These are phyloP conservation scores for Hemicentrotus pulcherrimus DNA, from an alignment of 35 echinoderm and acorn worm genomes.

Conservation along the genomic window DNA sequence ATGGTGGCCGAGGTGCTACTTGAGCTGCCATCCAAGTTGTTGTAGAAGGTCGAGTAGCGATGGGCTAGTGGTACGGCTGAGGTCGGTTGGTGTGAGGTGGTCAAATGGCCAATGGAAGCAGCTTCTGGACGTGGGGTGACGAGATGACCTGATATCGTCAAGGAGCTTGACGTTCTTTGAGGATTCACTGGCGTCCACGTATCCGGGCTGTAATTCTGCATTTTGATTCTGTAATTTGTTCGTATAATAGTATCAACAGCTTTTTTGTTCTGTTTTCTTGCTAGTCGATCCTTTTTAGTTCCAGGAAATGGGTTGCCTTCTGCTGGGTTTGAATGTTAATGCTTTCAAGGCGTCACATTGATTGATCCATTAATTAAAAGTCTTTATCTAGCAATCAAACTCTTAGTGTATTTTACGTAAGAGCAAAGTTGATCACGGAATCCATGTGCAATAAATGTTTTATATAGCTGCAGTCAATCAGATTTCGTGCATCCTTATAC, in stretches of 20 bases:
- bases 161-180: neutral
- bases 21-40: neutral
- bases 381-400: neutral
- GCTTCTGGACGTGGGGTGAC: neutral
- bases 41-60: slow-evolving; percentile 48
- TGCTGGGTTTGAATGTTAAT: neutral
- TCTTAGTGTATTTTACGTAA: neutral
- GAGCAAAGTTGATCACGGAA: too few relatives aligned
- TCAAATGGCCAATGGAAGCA: neutral
- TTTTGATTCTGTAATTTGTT: neutral
- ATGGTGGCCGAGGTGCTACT: neutral
- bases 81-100: neutral
- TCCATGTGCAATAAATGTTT: neutral
- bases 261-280: neutral
- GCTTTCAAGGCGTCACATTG: neutral
- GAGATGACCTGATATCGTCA: neutral
- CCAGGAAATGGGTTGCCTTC: neutral
- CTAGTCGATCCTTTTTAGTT: neutral
- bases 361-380: neutral
- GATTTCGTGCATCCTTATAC: neutral
- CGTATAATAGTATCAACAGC: neutral
- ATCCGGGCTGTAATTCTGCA: slow-evolving; percentile 5
- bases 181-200: neutral
- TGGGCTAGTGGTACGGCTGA: slow-evolving; percentile 29
- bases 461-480: neutral